These are phyloP conservation scores for Ctenicera cuprea DNA, from an alignment of 2,888 invertebrate genomes.

Conservation along the genomic window DNA sequence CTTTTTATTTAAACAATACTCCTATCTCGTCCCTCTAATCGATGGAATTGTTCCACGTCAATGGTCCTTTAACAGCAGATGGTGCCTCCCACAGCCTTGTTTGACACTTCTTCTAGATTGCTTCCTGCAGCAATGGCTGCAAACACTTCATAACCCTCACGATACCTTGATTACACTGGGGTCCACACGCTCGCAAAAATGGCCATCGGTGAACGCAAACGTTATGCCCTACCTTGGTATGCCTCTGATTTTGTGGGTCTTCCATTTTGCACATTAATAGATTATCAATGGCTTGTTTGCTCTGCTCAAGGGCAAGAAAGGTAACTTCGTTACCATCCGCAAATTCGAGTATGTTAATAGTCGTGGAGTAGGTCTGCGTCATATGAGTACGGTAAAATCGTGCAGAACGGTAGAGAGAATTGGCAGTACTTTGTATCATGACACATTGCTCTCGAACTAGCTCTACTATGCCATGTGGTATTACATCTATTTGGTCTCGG, in stretches of 20 bases:
- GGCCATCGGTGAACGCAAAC: conserved; percentile 88
- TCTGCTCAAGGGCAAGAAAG: conserved; percentile 84
- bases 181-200: conserved; percentile 87
- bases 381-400: conserved; percentile 67
- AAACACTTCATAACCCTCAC: conserved; percentile 92
- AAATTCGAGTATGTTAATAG: conserved; percentile 84
- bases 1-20: background rate
- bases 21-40: conserved; percentile 88
- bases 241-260: conserved; percentile 63
- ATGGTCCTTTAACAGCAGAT: conserved; percentile 93
- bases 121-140: conserved; percentile 95
- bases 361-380: conserved; percentile 67
- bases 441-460: conserved; percentile 87
- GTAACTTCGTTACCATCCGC: conserved; percentile 92
- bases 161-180: conserved; percentile 92
- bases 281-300: conserved; percentile 66
- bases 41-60: conserved; percentile 98
- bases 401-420: conserved; percentile 79
- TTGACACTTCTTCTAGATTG: conserved; percentile 94
- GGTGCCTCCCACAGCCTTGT: conserved; percentile 93
- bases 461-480: conserved; percentile 81
- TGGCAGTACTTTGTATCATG: conserved; percentile 81
- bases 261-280: conserved; percentile 72
- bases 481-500: conserved; percentile 72
- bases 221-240: conserved; percentile 61